Percentiles rank a stretch among this genome's conserved stretches.
Evolutionary conservation across 2,113 vertebrate species (phyloP).

Genomic region (Ammodramus savannarum): DNA sequence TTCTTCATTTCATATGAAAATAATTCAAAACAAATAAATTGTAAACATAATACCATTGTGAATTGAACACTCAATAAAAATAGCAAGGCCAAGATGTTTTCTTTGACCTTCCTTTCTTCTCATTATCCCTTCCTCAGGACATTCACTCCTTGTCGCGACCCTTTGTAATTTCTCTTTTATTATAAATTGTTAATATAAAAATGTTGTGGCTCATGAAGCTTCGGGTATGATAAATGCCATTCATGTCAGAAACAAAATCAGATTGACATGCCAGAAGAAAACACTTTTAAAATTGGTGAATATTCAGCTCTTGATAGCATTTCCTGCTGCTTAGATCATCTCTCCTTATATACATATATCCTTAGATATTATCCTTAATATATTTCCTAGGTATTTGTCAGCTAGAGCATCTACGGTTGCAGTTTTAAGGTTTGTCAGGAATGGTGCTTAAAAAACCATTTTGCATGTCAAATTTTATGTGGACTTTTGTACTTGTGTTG

Average conservation of each 20-base stretch:
- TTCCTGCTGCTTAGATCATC: not conserved
- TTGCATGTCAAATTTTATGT: not conserved
- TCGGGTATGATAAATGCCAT: not conserved
- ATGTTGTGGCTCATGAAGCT: constrained; percentile 43
- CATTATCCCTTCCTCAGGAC: constrained; percentile 20
- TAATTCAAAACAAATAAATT: not conserved
- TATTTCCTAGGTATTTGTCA: not conserved
- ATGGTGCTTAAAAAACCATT: not conserved
- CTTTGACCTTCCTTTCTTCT: constrained; percentile 37
- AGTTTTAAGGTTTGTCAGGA: not conserved
- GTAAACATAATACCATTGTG: not conserved
- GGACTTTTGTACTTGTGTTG: not conserved
- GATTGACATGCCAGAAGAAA: constrained; percentile 26
- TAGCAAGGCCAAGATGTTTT: not conserved
- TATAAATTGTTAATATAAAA: constrained; percentile 58
- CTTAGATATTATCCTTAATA: not conserved
- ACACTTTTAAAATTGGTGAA: not conserved
- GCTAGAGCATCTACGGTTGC: not conserved
- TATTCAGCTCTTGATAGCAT: not conserved
- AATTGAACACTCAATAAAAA: not conserved
- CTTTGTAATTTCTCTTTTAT: constrained; percentile 52
- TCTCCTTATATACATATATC: not conserved
- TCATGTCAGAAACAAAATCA: constrained; percentile 41
- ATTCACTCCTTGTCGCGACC: constrained; percentile 35
- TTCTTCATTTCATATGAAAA: not conserved